phyloP scores from a whole-genome alignment of 2,888 invertebrate genomes.

The Neoitamus cyanurus region DNA sequence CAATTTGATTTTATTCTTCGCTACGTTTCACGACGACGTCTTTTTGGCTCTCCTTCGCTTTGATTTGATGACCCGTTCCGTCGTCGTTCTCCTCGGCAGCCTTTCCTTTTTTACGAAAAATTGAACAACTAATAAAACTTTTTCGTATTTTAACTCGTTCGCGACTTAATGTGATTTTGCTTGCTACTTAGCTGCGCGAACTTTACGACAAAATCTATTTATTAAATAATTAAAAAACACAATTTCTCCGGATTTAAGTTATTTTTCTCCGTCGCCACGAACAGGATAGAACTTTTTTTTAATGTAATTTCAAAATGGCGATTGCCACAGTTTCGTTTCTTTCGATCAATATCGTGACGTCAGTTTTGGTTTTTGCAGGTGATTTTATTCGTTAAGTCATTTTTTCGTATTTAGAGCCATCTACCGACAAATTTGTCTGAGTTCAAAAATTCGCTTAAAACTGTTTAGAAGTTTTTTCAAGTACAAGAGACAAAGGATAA shows the following conservation, averaged over 20 bases:
- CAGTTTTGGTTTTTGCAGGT: constrained; percentile 29
- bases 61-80: constrained; percentile 34
- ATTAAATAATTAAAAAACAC: constrained; percentile 27
- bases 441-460: background rate
- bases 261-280: constrained; percentile 53
- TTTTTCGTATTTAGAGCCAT: background rate
- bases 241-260: background rate
- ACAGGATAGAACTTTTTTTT: constrained; percentile 56
- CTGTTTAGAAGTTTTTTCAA: background rate
- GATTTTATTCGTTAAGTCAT: background rate
- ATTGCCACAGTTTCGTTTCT: constrained; percentile 41
- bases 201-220: constrained; percentile 14
- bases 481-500: too few species aligned
- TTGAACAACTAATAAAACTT: constrained; percentile 19
- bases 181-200: background rate
- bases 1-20: constrained; percentile 33
- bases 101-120: constrained; percentile 33
- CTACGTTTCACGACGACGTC: constrained; percentile 10
- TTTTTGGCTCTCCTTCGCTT: constrained; percentile 27
- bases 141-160: constrained; percentile 7
- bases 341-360: constrained; percentile 51
- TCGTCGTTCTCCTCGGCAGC: background rate
- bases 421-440: background rate
- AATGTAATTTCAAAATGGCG: constrained; percentile 57
- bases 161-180: background rate